Evolutionary conservation across 1,140 invertebrate species (phyloP).

Genomic region (Trichonephila clavata): DNA sequence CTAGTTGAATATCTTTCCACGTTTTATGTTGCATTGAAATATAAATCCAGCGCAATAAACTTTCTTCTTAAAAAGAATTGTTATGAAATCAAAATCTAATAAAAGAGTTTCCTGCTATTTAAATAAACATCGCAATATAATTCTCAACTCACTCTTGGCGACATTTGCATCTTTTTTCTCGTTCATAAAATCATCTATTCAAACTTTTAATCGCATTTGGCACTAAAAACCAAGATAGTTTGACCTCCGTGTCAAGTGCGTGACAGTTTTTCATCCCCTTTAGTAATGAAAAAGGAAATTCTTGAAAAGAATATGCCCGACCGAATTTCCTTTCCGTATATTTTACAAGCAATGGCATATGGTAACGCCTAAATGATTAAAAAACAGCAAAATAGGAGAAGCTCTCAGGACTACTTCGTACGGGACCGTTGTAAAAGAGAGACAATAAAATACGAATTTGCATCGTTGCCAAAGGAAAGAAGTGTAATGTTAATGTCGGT

Average conservation of each 20-base stretch:
- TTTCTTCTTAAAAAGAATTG: neutral
- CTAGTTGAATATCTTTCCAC: neutral
- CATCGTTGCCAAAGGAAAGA: constrained; percentile 13
- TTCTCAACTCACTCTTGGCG: neutral
- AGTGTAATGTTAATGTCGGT: neutral
- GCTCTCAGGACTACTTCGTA: neutral
- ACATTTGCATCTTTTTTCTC: neutral
- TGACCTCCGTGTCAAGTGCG: constrained; percentile 47
- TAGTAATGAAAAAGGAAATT: neutral
- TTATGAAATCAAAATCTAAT: neutral
- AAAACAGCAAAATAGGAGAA: constrained; percentile 17
- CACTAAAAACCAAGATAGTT: constrained; percentile 48
- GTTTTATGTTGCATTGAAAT: neutral
- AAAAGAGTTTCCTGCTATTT: constrained; percentile 2
- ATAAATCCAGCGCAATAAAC: neutral
- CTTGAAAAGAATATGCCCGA: constrained; percentile 52
- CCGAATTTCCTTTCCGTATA: constrained; percentile 60
- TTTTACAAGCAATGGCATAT: constrained; percentile 53
- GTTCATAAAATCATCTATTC: constrained; percentile 19
- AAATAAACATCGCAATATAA: neutral
- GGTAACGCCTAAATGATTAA: constrained; percentile 59
- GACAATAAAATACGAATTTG: constrained; percentile 28
- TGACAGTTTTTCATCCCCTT: constrained; percentile 39
- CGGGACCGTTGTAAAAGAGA: neutral
- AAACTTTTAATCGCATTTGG: constrained; percentile 54